Evolutionary conservation across 2,888 invertebrate species (phyloP).

Genomic region (Bombylius discolor): DNA sequence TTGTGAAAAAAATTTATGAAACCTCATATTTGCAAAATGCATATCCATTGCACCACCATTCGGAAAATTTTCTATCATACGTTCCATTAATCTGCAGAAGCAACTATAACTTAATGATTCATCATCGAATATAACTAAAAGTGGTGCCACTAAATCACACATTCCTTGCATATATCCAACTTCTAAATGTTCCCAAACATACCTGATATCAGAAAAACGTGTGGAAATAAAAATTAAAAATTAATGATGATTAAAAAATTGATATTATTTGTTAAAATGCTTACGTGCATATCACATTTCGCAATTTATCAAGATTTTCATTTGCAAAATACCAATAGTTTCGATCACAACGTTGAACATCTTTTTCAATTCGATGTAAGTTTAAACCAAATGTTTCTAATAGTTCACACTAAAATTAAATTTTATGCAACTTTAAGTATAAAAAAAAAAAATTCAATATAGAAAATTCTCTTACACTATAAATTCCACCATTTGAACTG

Average conservation of each 20-base stretch:
- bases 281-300: slow-evolving; percentile 94
- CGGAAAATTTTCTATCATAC: slow-evolving; percentile 85
- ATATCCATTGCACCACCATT: slow-evolving; percentile 90
- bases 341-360: slow-evolving; percentile 88
- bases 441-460: background rate
- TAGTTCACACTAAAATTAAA: slow-evolving; percentile 56
- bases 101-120: slow-evolving; percentile 84
- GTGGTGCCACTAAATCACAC: slow-evolving; percentile 89
- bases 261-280: slow-evolving; percentile 25
- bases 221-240: background rate
- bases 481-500: slow-evolving; percentile 83
- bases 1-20: background rate
- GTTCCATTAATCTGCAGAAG: slow-evolving; percentile 79
- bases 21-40: slow-evolving; percentile 90
- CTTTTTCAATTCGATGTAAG: slow-evolving; percentile 89
- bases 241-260: background rate
- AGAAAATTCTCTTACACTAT: slow-evolving; percentile 50
- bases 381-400: slow-evolving; percentile 77
- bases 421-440: background rate
- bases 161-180: slow-evolving; percentile 95
- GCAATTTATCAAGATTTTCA: slow-evolving; percentile 78
- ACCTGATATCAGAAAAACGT: slow-evolving; percentile 42
- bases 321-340: slow-evolving; percentile 87
- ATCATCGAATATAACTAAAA: slow-evolving; percentile 84
- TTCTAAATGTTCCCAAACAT: slow-evolving; percentile 91